Base-by-base conservation (phyloP, 2,113 vertebrate species). In the Bubo blakistoni region DNA sequence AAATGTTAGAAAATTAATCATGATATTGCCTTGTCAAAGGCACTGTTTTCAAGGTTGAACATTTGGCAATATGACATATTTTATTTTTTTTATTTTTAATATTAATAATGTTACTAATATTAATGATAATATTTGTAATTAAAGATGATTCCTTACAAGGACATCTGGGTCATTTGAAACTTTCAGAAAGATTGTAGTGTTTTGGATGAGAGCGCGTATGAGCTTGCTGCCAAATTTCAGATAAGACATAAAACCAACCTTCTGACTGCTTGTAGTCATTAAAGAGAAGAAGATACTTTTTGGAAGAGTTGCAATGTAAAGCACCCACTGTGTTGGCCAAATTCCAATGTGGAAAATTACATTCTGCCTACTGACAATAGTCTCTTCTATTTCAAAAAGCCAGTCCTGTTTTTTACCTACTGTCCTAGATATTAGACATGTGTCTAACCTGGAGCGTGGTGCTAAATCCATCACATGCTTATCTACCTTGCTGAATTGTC, bases 401-500 rank as follows among this genome's bases (percentile, higher is more conserved):
- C 59, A 49, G 38, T 70, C 10, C 29, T 79, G 52, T 6, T 91
- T 94, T 84, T 90, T 52, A 46, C 47, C 42, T 38, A 2, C 74
- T 85, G 40, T 91, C 70, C 89, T 73, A 82, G 78, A 79, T 91
- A 94, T 79, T 82, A 85, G 49, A 36, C 52, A 34, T 49, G 30
- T 88, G 70, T 25, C 47, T 82, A 61, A 93, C 70, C 46, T 91
- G 62, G 40, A 81, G 22, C 7, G 0, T 52, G n/a, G 38, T 77
- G 49, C 52, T 89, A 78, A 90, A 96, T 96, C 88, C 72, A 81
- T 92, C 90, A 93, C 42, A 29, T 54, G 79, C 79, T 86, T 94
- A 92, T 95, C 93, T 96, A 36, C 73, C 30, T 84, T 85, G 73
- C 47, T 89, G 83, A 78, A 71, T 65, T 93, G 63, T 81, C 85